Evolutionary conservation across 2,113 vertebrate genomes (phyloP).

Genomic region (Piaya cayana): DNA sequence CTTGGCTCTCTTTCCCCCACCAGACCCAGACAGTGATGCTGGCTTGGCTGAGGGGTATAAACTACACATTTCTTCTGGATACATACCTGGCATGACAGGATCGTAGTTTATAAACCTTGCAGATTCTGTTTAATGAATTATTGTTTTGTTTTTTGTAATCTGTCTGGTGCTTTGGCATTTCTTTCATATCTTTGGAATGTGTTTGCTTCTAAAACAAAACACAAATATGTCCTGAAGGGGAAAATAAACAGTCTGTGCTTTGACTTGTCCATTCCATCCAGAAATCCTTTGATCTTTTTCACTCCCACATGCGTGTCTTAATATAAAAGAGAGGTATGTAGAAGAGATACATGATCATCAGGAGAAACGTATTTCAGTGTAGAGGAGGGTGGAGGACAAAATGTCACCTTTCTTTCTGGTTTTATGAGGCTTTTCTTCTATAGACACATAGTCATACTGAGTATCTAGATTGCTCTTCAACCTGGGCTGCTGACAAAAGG

Average conservation of each 20-base stretch:
- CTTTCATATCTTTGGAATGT: constrained; percentile 29
- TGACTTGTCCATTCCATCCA: not conserved
- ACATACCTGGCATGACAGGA: not conserved
- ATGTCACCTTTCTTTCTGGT: not conserved
- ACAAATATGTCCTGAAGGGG: not conserved
- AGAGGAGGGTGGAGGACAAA: not conserved
- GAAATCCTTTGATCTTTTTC: not conserved
- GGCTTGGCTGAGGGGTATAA: not conserved
- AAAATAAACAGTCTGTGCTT: not conserved
- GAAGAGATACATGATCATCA: not conserved
- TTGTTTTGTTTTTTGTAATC: constrained; percentile 9
- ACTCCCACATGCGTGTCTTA: not conserved
- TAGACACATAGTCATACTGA: not conserved
- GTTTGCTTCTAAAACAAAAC: not conserved
- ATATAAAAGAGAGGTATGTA: not conserved
- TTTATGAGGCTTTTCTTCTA: not conserved
- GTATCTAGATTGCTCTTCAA: not conserved
- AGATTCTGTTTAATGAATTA: not conserved
- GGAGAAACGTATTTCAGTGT: not conserved
- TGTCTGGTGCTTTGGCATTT: not conserved
- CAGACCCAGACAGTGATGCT: not conserved
- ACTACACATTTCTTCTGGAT: not conserved
- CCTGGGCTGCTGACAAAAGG: not conserved
- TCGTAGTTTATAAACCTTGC: not conserved
- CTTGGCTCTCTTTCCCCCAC: not conserved